phyloP scores from a whole-genome alignment of 2,888 invertebrate species.

The Steinernema carpocapsae region DNA sequence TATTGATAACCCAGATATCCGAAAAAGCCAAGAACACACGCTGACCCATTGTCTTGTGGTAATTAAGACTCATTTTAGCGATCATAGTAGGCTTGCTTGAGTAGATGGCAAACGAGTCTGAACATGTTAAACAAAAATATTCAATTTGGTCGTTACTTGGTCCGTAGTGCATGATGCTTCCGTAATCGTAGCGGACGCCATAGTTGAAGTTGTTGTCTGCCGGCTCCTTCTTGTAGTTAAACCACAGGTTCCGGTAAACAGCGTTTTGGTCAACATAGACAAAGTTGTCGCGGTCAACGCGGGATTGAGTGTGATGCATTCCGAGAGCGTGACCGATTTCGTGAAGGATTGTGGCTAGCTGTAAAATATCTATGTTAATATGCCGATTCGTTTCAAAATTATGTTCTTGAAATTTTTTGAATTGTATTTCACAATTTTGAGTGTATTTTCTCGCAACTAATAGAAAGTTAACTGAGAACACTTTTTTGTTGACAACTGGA shows the following conservation, averaged over 20 bases:
- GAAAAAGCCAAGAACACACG: conserved; percentile 45
- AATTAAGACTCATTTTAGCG: conserved; percentile 45
- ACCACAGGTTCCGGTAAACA: background rate
- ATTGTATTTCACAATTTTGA: background rate
- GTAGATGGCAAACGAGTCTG: conserved; percentile 16
- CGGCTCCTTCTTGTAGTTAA: conserved; percentile 15
- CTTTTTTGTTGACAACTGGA: too few species aligned
- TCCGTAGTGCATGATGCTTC: conserved; percentile 29
- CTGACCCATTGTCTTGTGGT: conserved; percentile 49
- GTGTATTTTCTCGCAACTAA: too few species aligned
- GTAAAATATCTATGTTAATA: conserved; percentile 26
- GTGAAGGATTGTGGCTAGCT: conserved; percentile 62
- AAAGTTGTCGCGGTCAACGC: conserved; percentile 31
- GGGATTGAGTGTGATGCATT: conserved; percentile 62
- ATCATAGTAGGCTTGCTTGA: conserved; percentile 42
- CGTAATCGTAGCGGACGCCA: conserved; percentile 26
- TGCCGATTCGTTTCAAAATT: background rate
- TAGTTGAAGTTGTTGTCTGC: background rate
- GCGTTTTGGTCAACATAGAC: background rate
- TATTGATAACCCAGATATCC: conserved; percentile 66
- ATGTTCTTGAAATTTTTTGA: background rate
- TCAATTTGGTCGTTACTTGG: background rate
- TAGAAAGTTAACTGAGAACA: too few species aligned
- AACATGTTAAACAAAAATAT: background rate
- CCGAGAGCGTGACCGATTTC: conserved; percentile 64